A percentile compares a stretch with the other conserved stretches of the same genome.
These are phyloP conservation scores for Polylopha cassiicola DNA, from an alignment of 2,888 invertebrate genomes.

Conservation along the genomic window DNA sequence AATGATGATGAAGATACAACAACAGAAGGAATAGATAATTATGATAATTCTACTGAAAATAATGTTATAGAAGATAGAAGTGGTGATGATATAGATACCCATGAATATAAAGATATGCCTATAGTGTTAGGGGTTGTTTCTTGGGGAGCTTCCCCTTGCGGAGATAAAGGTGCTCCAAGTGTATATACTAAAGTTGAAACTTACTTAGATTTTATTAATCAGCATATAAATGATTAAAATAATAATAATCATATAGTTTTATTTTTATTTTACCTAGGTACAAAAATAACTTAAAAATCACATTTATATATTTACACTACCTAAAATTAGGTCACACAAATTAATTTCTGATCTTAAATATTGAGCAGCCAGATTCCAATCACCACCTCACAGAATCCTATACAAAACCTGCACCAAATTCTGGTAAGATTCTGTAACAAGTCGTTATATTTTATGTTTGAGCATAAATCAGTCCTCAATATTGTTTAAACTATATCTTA, in stretches of 20 bases:
- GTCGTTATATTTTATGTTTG: too few relatives aligned
- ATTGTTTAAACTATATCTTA: too few relatives aligned
- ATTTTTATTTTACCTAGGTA: conserved; percentile 12
- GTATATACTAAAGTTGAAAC: conserved; percentile 72
- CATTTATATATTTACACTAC: conserved; percentile 10
- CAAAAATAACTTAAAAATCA: conserved; percentile 15
- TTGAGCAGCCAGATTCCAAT: too few relatives aligned
- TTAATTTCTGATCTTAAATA: background rate
- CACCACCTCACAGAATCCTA: too few relatives aligned
- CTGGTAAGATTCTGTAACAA: too few relatives aligned
- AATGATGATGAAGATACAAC: conserved; percentile 25
- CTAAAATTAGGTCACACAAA: conserved; percentile 1
- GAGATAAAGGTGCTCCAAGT: conserved; percentile 67
- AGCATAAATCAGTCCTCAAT: too few relatives aligned
- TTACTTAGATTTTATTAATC: conserved; percentile 65
- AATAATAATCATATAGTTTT: conserved; percentile 6
- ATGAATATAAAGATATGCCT: conserved; percentile 31
- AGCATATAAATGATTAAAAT: conserved; percentile 33
- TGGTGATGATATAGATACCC: conserved; percentile 27
- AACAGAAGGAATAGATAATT: conserved; percentile 4
- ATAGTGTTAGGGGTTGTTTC: conserved; percentile 74
- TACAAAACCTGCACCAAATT: too few relatives aligned
- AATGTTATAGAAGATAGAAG: conserved; percentile 21
- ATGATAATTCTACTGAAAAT: conserved; percentile 20
- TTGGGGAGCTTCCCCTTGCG: conserved; percentile 75